Conservation (phyloP, 2,888 invertebrate genomes). For the Entomobrya proxima region DNA sequence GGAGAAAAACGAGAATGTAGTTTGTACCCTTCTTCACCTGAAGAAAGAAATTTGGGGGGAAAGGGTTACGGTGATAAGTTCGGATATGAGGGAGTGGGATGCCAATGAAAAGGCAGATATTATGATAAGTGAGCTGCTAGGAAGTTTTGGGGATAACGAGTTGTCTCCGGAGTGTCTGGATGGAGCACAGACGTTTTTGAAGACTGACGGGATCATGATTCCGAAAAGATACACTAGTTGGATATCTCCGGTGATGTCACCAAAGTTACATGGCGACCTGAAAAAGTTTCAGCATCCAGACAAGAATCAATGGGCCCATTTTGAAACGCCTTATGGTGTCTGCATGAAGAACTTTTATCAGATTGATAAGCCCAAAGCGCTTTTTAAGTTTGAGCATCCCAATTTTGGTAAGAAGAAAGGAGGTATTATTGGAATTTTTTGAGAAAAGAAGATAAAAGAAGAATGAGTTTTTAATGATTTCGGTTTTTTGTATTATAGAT, state of each 20-base stretch:
- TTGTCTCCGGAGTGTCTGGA: constrained; percentile 98
- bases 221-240: constrained; percentile 93
- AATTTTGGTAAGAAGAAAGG: constrained; percentile 81
- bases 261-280: constrained; percentile 90
- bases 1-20: constrained; percentile 98
- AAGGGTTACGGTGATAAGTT: constrained; percentile 86
- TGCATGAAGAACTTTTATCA: constrained; percentile 90
- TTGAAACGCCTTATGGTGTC: constrained; percentile 95
- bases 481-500: neutral
- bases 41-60: constrained; percentile 78
- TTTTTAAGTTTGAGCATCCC: constrained; percentile 95
- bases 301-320: constrained; percentile 80
- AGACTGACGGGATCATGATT: constrained; percentile 93
- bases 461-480: neutral
- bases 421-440: constrained; percentile 49
- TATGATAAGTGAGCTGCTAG: constrained; percentile 95
- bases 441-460: neutral
- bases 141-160: constrained; percentile 99
- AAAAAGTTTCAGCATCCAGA: constrained; percentile 78
- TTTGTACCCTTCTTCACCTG: constrained; percentile 81
- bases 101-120: constrained; percentile 94
- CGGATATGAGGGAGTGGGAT: constrained; percentile 90
- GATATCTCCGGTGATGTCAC: constrained; percentile 93
- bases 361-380: constrained; percentile 84
- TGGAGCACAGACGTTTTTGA: constrained; percentile 91